Percentiles rank a stretch among this genome's conserved stretches.
These are phyloP conservation scores for Lomographa bimaculata DNA, from an alignment of 2,888 invertebrate species.

Conservation along the genomic window DNA sequence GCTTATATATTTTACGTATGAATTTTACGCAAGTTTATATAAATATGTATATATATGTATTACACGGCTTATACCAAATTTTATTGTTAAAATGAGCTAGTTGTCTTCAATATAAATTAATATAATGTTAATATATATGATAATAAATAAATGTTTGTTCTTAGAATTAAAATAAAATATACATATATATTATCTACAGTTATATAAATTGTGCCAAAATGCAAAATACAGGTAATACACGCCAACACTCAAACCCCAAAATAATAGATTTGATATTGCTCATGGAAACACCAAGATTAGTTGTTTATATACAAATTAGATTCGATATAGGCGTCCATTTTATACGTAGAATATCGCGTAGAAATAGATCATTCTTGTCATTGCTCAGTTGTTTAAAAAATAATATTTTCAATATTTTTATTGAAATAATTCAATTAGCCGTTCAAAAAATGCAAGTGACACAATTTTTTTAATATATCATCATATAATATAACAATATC, in stretches of 20 bases:
- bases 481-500: no score
- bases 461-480: no score
- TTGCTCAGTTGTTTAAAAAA: slow-evolving; percentile 9
- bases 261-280: slow-evolving; percentile 47
- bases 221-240: slow-evolving; percentile 66
- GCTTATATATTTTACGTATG: slow-evolving; percentile 47
- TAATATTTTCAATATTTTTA: no score
- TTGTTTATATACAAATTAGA: slow-evolving; percentile 35
- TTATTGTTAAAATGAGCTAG: slow-evolving; percentile 43
- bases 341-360: slow-evolving; percentile 22
- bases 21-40: slow-evolving; percentile 52
- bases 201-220: slow-evolving; percentile 65
- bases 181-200: slow-evolving; percentile 38
- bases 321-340: slow-evolving; percentile 47
- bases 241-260: slow-evolving; percentile 56
- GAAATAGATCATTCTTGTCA: slow-evolving; percentile 5
- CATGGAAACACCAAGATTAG: slow-evolving; percentile 53
- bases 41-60: no score
- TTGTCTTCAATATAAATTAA: slow-evolving; percentile 41
- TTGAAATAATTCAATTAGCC: no score
- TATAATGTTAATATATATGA: slow-evolving; percentile 55
- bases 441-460: no score
- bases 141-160: slow-evolving; percentile 29
- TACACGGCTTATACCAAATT: slow-evolving; percentile 57
- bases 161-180: slow-evolving; percentile 31